Base-by-base conservation (phyloP, 2,797 vertebrate species). In the Syngnathus acus region DNA sequence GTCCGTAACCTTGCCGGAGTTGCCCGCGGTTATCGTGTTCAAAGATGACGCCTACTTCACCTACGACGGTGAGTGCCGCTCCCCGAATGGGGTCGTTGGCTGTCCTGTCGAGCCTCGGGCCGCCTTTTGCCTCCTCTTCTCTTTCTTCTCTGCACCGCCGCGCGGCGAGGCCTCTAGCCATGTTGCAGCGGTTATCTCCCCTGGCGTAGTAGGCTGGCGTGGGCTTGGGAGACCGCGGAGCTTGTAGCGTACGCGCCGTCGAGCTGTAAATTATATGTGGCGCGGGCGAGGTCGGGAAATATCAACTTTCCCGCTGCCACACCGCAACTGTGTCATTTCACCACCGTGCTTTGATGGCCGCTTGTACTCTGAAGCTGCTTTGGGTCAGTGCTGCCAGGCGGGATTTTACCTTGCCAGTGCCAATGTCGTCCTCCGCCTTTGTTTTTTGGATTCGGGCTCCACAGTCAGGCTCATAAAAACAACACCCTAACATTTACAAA, bases 1-100 rank as follows among this genome's bases (percentile, higher is more conserved):
- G 97, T 89, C 93, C 5, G 82, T 99, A 67, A 89, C 86, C 16
- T 83, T 97, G 65, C 92, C 93, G 64, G 96, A 99, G 77, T 84
- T 98, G 74, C 97, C 97, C 1, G 88, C 95, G 1, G 93, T 99
- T 5, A 86, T 96, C 4, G 97, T 98, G 77, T 96, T 99, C 85
- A 99, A 99, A 88, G 97, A 99, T 65, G 94, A 91, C 66, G 90
- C 84, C 68, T 93, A 94, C 70, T 99, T 96, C 77, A 91, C 94
- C 21, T 99, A 97, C 65, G 95, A 99, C 74, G 97, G 97, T 99
- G 84, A 93, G 95, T 92, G 47, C 61, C 55, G 14, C n/a, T 19
- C 0, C 54, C 32, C 19, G 19, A 60, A 42, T 63, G 40, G 5
- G 53, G 57, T 39, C 38, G 60, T 61, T 57, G 40, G 14, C 47